Conservation (phyloP, 2,113 vertebrate species). For the Crotalus horridus region DNA sequence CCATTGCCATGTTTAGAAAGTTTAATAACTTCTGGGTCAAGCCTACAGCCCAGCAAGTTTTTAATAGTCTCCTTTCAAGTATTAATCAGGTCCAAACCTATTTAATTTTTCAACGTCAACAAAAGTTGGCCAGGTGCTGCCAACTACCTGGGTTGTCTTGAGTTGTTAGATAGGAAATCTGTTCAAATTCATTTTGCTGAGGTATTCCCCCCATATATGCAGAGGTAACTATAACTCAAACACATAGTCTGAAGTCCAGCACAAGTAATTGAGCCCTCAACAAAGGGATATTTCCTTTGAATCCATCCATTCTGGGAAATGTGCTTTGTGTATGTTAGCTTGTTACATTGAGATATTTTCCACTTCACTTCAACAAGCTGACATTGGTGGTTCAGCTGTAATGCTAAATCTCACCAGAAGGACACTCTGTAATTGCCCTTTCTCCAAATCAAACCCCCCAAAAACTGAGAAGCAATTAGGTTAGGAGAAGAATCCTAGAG, state of each 20-base stretch:
- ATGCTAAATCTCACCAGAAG: not conserved
- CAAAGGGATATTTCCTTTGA: not conserved
- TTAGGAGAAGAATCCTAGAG: not conserved
- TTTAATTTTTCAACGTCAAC: not conserved
- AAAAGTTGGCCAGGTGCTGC: not conserved
- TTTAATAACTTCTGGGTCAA: not conserved
- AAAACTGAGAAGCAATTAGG: not conserved
- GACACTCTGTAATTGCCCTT: not conserved
- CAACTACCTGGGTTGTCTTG: not conserved
- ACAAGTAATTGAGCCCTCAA: not conserved
- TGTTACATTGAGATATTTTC: not conserved
- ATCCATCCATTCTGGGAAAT: not conserved
- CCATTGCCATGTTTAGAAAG: not conserved
- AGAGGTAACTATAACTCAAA: not conserved
- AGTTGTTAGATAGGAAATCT: not conserved
- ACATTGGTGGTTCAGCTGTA: not conserved
- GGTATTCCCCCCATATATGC: not conserved
- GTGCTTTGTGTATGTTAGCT: not conserved
- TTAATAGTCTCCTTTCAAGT: not conserved
- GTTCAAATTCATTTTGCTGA: not conserved
- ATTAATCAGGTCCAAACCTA: not conserved
- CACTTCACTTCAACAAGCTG: not conserved
- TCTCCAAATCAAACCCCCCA: not conserved
- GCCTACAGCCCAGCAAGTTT: not conserved
- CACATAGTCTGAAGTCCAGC: not conserved